Evolutionary conservation across 2,888 invertebrate species (phyloP), one percentile per base, ranked within the genome.

Genomic region (Polyploca ridens): DNA sequence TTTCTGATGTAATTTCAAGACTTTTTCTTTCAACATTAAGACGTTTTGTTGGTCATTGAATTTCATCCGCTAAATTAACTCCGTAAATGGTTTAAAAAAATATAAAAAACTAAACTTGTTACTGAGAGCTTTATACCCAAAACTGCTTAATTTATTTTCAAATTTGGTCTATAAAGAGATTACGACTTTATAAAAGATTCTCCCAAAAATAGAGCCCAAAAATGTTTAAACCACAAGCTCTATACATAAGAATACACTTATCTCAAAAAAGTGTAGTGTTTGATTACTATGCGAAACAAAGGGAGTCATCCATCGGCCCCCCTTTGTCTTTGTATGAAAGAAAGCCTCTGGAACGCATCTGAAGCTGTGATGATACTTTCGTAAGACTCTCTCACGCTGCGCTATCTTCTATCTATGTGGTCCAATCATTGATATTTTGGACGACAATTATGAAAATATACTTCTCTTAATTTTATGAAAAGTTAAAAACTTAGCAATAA

Each of bases 201-300:
- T 14, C 27, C 41, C 11, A 44, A 41, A 27, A 61, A n/a, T 38
- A 10, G 8, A 38, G 38, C 41, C 27, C 5, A 19, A 61, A 10
- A 7, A 11, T 13, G 0, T 41, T 13, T 35, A 16, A 16, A 14
- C 14, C 38, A n/a, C n/a, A 44, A 27, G 27, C 61, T 41, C 27
- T 27, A 27, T 27, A 61, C 41, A 61, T 64, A 76, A 74, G 68
- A 76, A 77, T 71, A 79, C 75, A 75, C 72, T 82, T 78, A 81
- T 75, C 75, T 66, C 69, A 75, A 74, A 77, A 74, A 78, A 75
- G 77, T 79, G 74, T 74, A 82, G 82, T 83, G 85, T 83, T 83
- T 88, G 83, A 88, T 87, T 86, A 86, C 86, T 78, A 73, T 70
- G 66, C 67, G 76, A 74, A 74, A 88, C 87, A 87, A 87, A 86